Evolutionary conservation across 2,888 invertebrate genomes (phyloP).

Genomic region (Agriopis aurantiaria): DNA sequence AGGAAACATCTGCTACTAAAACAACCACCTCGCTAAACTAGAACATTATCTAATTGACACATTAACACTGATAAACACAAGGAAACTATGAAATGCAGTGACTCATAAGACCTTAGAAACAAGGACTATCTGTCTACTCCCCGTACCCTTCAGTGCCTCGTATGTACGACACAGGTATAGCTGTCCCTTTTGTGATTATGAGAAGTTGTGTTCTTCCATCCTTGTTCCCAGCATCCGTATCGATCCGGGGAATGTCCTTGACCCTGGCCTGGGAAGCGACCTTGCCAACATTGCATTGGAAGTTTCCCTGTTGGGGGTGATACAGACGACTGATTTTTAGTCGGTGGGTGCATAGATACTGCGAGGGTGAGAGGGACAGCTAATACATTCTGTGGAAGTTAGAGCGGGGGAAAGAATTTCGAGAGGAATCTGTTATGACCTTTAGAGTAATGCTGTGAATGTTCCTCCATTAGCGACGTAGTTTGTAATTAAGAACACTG

Average conservation of each 20-base stretch:
- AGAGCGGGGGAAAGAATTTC: too few relatives aligned
- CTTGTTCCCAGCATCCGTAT: slow-evolving; percentile 79
- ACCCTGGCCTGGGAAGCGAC: slow-evolving; percentile 61
- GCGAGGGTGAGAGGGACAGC: too few relatives aligned
- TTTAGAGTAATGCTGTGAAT: not conserved
- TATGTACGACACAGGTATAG: not conserved
- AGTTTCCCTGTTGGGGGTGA: slow-evolving; percentile 23
- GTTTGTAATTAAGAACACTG: not conserved
- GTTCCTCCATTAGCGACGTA: not conserved
- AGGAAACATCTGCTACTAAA: slow-evolving; percentile 23
- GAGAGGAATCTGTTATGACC: not conserved
- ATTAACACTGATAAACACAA: slow-evolving; percentile 6
- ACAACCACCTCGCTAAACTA: not conserved
- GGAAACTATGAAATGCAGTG: slow-evolving; percentile 13
- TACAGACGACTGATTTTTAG: not conserved
- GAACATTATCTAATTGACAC: slow-evolving; percentile 1
- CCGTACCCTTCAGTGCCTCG: not conserved
- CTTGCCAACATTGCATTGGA: slow-evolving; percentile 31
- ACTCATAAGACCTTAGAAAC: slow-evolving; percentile 21
- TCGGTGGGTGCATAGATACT: not conserved
- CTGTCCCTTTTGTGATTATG: slow-evolving; percentile 47
- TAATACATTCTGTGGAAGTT: too few relatives aligned
- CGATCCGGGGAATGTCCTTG: slow-evolving; percentile 75
- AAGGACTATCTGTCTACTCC: slow-evolving; percentile 8
- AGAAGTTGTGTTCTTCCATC: slow-evolving; percentile 46